Percentiles rank a stretch among this genome's conserved stretches.
Evolutionary conservation across 1,140 invertebrate species (phyloP).

Genomic region (Sipha flava): DNA sequence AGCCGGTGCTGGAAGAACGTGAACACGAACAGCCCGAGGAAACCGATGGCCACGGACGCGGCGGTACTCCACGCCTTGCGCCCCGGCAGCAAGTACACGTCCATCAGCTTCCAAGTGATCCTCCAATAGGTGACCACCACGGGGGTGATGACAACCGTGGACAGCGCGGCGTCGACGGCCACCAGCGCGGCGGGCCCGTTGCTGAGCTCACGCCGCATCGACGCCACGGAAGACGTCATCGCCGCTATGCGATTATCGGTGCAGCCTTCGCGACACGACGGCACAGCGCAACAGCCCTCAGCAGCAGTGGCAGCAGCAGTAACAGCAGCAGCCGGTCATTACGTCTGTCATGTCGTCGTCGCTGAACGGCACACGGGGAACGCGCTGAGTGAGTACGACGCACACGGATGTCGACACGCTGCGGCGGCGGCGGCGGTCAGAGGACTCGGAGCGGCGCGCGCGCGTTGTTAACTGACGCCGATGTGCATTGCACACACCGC

Average conservation of each 20-base stretch:
- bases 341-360: background rate
- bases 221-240: conserved; percentile 40
- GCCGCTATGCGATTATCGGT: too few relatives aligned
- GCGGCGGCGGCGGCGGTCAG: background rate
- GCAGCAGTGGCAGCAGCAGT: too few relatives aligned
- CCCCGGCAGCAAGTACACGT: conserved; percentile 57
- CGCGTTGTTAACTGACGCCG: background rate
- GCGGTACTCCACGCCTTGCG: conserved; percentile 51
- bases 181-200: conserved; percentile 48
- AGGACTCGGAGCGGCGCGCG: background rate
- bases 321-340: background rate
- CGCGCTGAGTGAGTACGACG: background rate
- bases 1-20: conserved; percentile 57
- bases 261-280: conserved; percentile 35
- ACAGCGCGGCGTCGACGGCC: conserved; percentile 60
- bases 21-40: conserved; percentile 58
- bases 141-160: conserved; percentile 62
- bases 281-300: too few relatives aligned
- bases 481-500: background rate
- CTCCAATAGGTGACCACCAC: conserved; percentile 77
- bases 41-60: conserved; percentile 58
- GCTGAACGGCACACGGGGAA: background rate
- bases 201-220: conserved; percentile 44
- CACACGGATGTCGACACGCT: background rate
- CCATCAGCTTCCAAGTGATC: conserved; percentile 72